phyloP scores from a whole-genome alignment of 92 coral and sea anemone species.

The Porites evermanni region DNA sequence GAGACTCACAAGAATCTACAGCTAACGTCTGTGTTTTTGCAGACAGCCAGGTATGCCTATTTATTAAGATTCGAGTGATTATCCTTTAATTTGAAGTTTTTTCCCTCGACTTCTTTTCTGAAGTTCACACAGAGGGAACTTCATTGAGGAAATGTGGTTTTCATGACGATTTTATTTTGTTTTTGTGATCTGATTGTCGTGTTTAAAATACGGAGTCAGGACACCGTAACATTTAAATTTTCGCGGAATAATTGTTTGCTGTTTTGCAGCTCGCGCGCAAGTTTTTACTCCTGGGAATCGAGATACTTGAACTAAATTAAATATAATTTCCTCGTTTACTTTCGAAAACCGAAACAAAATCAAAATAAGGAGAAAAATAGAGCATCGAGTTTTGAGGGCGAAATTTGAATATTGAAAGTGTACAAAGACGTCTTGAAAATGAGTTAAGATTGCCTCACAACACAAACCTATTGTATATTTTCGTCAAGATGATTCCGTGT shows the following conservation, averaged over 20 bases:
- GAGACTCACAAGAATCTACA: conserved; percentile 80
- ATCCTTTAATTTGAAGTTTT: neutral
- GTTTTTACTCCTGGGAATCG: conserved; percentile 1
- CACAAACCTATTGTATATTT: too few relatives aligned
- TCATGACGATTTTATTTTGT: neutral
- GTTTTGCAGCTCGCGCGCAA: conserved; percentile 39
- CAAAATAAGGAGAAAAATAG: neutral
- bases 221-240: conserved; percentile 15
- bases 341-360: neutral
- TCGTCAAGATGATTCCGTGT: too few relatives aligned
- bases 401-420: neutral
- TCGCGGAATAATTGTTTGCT: conserved; percentile 32
- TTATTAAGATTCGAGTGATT: neutral
- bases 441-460: neutral
- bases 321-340: neutral
- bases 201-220: neutral
- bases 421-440: neutral
- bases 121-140: neutral
- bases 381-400: neutral
- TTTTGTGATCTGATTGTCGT: neutral
- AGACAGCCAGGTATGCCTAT: conserved; percentile 81
- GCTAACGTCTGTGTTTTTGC: conserved; percentile 92
- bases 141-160: neutral
- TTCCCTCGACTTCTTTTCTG: neutral
- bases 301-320: neutral